These are phyloP conservation scores for Hanleya hanleyi DNA, from an alignment of 2,888 invertebrate genomes.

Conservation along the genomic window DNA sequence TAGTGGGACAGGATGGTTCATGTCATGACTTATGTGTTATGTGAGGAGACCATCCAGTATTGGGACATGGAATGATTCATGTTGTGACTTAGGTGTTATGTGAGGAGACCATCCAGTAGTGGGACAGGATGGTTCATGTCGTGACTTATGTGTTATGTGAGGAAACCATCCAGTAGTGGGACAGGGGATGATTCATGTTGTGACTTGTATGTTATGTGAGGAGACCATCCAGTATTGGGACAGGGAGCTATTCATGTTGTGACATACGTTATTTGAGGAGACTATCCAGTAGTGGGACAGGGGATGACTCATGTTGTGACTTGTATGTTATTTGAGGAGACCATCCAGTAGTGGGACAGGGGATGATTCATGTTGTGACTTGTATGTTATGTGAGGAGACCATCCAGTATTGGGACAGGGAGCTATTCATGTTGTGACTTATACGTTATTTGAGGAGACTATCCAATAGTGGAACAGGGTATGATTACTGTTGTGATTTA, in stretches of 20 bases:
- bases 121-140: too few relatives aligned
- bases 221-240: too few relatives aligned
- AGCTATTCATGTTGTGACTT: slow-evolving; percentile 90
- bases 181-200: too few relatives aligned
- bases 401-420: slow-evolving; percentile 95
- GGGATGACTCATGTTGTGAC: too few relatives aligned
- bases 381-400: slow-evolving; percentile 97
- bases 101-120: neutral
- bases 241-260: too few relatives aligned
- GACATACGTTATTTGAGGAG: too few relatives aligned
- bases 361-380: slow-evolving; percentile 65
- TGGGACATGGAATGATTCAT: neutral
- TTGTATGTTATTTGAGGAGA: slow-evolving; percentile 87
- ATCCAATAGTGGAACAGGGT: slow-evolving; percentile 96
- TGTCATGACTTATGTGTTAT: slow-evolving; percentile 86
- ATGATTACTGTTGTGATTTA: slow-evolving; percentile 92
- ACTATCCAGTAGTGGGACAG: too few relatives aligned
- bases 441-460: slow-evolving; percentile 97
- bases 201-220: too few relatives aligned
- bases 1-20: neutral
- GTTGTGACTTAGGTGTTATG: neutral
- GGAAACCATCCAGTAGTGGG: too few relatives aligned
- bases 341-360: neutral
- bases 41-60: slow-evolving; percentile 69
- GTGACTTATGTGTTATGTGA: slow-evolving; percentile 75